phyloP scores from a whole-genome alignment of 23 tunicate genomes.

The Halocynthia aurantium region DNA sequence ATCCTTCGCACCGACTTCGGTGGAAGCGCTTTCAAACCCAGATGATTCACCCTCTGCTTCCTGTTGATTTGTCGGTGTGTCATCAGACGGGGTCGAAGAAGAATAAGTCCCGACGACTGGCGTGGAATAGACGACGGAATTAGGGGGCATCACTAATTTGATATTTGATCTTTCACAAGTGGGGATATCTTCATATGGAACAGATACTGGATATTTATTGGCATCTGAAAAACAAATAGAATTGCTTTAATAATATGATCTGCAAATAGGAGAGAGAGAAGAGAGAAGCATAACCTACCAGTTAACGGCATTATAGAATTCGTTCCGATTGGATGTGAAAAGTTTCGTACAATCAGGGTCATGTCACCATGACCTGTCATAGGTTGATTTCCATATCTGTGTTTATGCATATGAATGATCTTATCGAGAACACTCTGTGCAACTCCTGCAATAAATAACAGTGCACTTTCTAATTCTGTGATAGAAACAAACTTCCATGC shows the following conservation, averaged over 20 bases:
- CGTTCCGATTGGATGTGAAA: conserved; percentile 50
- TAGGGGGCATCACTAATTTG: conserved; percentile 5
- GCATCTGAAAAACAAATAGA: too few species aligned
- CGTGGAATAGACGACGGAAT: not conserved
- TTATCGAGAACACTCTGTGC: conserved; percentile 76
- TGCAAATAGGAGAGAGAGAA: not conserved
- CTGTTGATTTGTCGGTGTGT: conserved; percentile 62
- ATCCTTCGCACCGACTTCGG: conserved; percentile 7
- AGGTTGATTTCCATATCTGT: conserved; percentile 41
- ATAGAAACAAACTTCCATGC: too few species aligned
- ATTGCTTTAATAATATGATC: too few species aligned
- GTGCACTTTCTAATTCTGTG: too few species aligned
- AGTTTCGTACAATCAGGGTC: conserved; percentile 79
- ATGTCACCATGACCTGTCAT: conserved; percentile 68
- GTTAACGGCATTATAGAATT: conserved; percentile 18
- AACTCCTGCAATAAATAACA: conserved; percentile 33
- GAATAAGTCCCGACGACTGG: conserved; percentile 14
- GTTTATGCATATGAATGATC: conserved; percentile 51
- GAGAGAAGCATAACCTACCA: conserved; percentile 21
- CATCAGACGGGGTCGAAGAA: conserved; percentile 48
- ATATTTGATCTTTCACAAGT: conserved; percentile 12
- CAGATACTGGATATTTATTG: not conserved
- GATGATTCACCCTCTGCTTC: not conserved
- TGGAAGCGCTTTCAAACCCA: not conserved
- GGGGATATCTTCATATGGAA: not conserved